Base-by-base conservation (phyloP, 1,140 invertebrate genomes). In the Camponotus pennsylvanicus region DNA sequence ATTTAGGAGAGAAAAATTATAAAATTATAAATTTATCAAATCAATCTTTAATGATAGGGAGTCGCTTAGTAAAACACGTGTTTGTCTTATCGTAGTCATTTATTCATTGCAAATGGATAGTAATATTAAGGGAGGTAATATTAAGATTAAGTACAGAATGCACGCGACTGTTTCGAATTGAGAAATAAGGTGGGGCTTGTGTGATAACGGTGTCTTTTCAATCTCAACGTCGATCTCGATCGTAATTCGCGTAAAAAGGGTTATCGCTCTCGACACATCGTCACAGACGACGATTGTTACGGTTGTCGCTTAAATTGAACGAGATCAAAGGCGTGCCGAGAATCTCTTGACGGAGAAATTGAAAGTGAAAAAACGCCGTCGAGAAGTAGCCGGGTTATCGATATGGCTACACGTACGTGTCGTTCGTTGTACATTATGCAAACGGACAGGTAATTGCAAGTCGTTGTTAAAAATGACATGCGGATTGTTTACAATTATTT, bases 131-230 rank as follows among this genome's bases (percentile, higher is more conserved):
- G 59, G 55, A 80, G 83, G 55, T 87, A 83, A 83, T 79, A 87
- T 85, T 83, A 83, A 86, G 55, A 84, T 76, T 80, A 90, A 85
- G 83, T 89, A 92, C 89, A 92, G 88, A 92, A 92, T 88, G 79
- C 40, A 90, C 84, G 69, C 67, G 40, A 52, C 15, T 77, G 75
- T 40, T 82, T 77, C 45, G 52, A 8, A 66, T 87, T 55, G 57
- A 64, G 70, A 86, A 86, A 86, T 27, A 76, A 34, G 45, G 27
- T 61, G 6, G 75, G 27, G 15, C 42, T 64, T n/a, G 27, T 27
- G 27, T 27, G 64, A 76, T 59, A 45, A 77, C 57, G 59, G 37
- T 59, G 34, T 2, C 45, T 66, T 57, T 57, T 57, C 52, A 15
- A 75, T 75, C 66, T 77, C 45, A 5, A 52, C 49, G 59, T 83